phyloP scores from a whole-genome alignment of 2,888 invertebrate species.

The Drymonia ruficornis region DNA sequence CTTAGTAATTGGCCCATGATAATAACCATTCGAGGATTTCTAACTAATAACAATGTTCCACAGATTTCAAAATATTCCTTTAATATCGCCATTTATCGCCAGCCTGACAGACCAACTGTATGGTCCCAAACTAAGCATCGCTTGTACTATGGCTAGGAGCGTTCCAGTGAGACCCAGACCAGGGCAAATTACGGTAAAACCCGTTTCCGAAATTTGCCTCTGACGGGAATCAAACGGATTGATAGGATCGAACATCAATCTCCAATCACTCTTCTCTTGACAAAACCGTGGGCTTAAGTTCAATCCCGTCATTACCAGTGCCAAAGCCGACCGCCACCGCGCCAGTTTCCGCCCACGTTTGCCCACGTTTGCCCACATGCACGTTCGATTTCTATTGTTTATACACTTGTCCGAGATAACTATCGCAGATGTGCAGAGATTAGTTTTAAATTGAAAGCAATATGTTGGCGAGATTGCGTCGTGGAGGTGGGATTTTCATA shows the following conservation, averaged over 20 bases:
- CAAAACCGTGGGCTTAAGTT: neutral
- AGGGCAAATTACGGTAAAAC: no score
- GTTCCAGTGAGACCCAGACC: no score
- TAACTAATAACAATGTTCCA: no score
- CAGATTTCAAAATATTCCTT: no score
- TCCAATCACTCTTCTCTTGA: neutral
- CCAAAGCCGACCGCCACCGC: neutral
- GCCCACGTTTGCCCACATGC: neutral
- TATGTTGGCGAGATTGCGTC: constrained; percentile 4
- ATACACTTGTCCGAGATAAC: constrained; percentile 7
- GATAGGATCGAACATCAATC: neutral
- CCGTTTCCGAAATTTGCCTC: no score
- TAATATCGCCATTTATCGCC: no score
- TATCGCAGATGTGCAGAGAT: constrained; percentile 3
- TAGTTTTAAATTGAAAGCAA: constrained; percentile 7
- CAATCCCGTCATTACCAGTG: neutral
- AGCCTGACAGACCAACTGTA: no score
- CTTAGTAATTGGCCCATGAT: no score
- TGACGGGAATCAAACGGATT: no score
- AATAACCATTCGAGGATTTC: no score
- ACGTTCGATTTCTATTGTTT: constrained; percentile 6
- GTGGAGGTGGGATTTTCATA: neutral
- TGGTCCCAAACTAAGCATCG: no score
- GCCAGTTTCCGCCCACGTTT: constrained; percentile 1
- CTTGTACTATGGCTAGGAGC: no score